These are phyloP conservation scores for Meiosimyza platycephala DNA, from an alignment of 2,888 invertebrate genomes.

Conservation along the genomic window DNA sequence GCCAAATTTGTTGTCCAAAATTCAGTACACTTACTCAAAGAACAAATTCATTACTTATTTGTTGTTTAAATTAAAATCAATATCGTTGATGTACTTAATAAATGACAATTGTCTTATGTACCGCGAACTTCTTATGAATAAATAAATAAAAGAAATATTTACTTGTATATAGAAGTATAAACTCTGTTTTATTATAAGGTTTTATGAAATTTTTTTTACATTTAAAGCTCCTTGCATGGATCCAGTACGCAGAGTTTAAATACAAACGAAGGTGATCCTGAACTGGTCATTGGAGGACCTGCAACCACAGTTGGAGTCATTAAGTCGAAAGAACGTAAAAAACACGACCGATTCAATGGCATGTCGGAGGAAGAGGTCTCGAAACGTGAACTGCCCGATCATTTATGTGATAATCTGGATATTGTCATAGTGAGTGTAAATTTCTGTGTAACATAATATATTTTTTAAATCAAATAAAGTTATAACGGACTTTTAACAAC, in stretches of 20 bases:
- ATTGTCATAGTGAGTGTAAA: conserved; percentile 96
- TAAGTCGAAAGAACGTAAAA: conserved; percentile 83
- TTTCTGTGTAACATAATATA: conserved; percentile 53
- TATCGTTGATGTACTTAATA: no score
- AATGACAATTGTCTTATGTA: no score
- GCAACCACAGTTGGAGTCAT: conserved; percentile 27
- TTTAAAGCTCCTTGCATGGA: conserved; percentile 8
- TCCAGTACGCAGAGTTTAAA: neutral
- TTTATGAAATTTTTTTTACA: no score
- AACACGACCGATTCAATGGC: conserved; percentile 94
- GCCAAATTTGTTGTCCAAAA: no score
- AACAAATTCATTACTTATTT: neutral
- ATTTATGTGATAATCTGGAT: conserved; percentile 92
- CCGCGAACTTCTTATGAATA: no score
- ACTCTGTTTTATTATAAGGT: no score
- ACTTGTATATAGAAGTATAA: no score
- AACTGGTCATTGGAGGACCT: neutral
- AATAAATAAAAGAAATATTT: no score
- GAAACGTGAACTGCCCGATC: conserved; percentile 93
- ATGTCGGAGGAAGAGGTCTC: conserved; percentile 97
- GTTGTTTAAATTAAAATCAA: no score
- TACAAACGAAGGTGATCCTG: neutral
- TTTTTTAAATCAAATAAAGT: neutral
- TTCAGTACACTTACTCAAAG: no score
- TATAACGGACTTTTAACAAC: neutral